Conservation (phyloP, 1,140 invertebrate genomes). For the Calycopis cecrops region DNA sequence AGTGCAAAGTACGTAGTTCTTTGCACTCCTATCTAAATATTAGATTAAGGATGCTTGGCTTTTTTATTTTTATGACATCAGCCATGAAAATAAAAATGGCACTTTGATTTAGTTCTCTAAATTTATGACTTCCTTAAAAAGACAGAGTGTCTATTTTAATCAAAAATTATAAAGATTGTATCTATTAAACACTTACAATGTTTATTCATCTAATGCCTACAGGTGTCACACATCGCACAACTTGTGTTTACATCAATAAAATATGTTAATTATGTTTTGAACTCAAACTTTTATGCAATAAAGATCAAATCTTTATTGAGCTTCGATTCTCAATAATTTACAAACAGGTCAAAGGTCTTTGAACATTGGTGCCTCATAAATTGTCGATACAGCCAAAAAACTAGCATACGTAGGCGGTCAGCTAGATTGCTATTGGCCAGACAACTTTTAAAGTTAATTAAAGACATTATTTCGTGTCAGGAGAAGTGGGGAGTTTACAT, state of each 20-base stretch:
- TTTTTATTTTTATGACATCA: no score
- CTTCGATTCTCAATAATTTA: background rate
- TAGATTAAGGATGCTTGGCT: no score
- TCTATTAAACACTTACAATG: no score
- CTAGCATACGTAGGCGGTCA: background rate
- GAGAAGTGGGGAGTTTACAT: no score
- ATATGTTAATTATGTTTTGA: conserved; percentile 4
- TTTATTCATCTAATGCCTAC: background rate
- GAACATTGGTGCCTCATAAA: conserved; percentile 1
- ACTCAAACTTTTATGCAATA: background rate
- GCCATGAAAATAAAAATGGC: no score
- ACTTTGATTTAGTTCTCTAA: no score
- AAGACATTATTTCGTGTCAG: no score
- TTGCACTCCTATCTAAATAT: no score
- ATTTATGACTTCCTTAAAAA: no score
- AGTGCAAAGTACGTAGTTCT: no score
- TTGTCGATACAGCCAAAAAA: background rate
- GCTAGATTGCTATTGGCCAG: background rate
- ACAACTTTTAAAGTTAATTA: background rate
- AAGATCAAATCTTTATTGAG: conserved; percentile 4
- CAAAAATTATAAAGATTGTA: no score
- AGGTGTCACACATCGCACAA: background rate
- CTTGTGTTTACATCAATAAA: conserved; percentile 1
- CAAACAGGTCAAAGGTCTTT: conserved; percentile 2
- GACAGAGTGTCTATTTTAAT: no score